Conservation (phyloP, 1,140 invertebrate genomes). For the Chionoecetes opilio region DNA sequence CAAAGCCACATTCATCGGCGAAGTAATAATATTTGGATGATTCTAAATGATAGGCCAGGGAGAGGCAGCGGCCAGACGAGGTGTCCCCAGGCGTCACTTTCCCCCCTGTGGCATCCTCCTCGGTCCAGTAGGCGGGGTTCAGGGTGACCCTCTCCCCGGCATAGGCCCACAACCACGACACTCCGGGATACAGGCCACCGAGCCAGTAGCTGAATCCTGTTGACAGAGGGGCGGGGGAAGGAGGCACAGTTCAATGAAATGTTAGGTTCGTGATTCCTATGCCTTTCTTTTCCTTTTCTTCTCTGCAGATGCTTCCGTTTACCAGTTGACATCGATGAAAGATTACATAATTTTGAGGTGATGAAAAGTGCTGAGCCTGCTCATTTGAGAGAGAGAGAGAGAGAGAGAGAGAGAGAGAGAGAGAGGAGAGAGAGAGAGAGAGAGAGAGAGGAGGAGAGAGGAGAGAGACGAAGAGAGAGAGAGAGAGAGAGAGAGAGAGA, state of each 20-base stretch:
- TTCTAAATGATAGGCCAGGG: slow-evolving; percentile 44
- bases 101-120: slow-evolving; percentile 1
- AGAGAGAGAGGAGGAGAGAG: too few relatives aligned
- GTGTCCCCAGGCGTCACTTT: slow-evolving; percentile 60
- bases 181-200: slow-evolving; percentile 63
- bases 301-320: not conserved
- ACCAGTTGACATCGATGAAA: too few relatives aligned
- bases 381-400: too few relatives aligned
- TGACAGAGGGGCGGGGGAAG: not conserved
- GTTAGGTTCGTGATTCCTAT: not conserved
- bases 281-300: not conserved
- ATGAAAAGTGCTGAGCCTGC: too few relatives aligned
- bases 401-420: too few relatives aligned
- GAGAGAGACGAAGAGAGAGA: too few relatives aligned
- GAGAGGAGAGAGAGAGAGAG: too few relatives aligned
- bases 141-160: slow-evolving; percentile 50
- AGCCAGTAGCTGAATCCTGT: slow-evolving; percentile 71
- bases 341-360: too few relatives aligned
- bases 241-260: too few relatives aligned
- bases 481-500: too few relatives aligned
- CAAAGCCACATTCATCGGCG: slow-evolving; percentile 57
- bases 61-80: slow-evolving; percentile 46
- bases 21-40: slow-evolving; percentile 48
- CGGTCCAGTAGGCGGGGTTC: slow-evolving; percentile 49
- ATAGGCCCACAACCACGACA: slow-evolving; percentile 66